Conservation (phyloP, 2,797 vertebrate species). For the Staurois parvus region DNA sequence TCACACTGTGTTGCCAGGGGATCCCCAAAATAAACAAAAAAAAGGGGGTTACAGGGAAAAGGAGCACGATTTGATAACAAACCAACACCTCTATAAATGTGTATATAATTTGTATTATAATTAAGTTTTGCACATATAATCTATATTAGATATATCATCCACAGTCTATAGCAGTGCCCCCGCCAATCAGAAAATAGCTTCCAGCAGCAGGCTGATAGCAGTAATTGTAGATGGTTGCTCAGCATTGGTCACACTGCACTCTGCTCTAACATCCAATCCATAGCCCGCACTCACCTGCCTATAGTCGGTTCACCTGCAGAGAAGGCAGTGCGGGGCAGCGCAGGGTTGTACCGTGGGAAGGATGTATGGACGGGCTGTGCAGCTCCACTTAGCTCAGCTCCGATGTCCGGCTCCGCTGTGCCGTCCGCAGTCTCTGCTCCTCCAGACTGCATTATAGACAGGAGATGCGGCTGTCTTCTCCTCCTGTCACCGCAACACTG, state of each 20-base stretch:
- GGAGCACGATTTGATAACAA: too few species aligned
- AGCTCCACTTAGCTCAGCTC: constrained; percentile 8
- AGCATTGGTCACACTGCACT: neutral
- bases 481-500: constrained; percentile 74
- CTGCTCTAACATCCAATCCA: neutral
- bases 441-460: neutral
- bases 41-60: too few species aligned
- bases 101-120: too few species aligned
- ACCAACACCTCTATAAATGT: too few species aligned
- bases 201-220: neutral
- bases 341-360: neutral
- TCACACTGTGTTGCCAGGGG: too few species aligned
- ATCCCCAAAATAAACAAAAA: too few species aligned
- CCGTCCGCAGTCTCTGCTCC: neutral
- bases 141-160: too few species aligned
- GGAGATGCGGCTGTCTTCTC: constrained; percentile 47
- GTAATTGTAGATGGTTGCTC: neutral
- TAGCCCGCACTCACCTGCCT: neutral
- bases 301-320: neutral
- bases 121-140: too few species aligned
- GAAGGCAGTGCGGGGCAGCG: neutral
- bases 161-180: neutral
- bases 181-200: neutral
- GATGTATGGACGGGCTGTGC: neutral
- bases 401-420: neutral